These are phyloP conservation scores for Larimichthys crocea DNA, from an alignment of 2,113 vertebrate species.

Conservation along the genomic window DNA sequence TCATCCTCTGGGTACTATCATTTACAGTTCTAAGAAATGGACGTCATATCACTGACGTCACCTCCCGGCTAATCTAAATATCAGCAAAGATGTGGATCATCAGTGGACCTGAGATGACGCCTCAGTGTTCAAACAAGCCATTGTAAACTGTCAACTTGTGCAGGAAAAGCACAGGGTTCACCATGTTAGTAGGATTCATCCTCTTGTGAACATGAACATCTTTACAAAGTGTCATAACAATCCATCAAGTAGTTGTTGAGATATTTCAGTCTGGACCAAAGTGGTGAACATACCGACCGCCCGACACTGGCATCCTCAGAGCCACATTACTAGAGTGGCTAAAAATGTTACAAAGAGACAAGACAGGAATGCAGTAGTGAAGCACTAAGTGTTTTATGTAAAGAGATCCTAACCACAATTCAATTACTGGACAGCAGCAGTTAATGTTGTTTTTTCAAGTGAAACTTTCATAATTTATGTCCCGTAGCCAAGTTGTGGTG, in stretches of 20 bases:
- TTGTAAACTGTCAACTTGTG: background rate
- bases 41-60: too few relatives aligned
- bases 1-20: background rate
- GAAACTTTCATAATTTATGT: constrained; percentile 37
- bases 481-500: constrained; percentile 40
- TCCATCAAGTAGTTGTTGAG: background rate
- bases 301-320: background rate
- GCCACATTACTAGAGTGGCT: too few relatives aligned
- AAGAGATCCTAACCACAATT: constrained; percentile 51
- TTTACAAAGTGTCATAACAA: background rate
- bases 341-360: constrained; percentile 13
- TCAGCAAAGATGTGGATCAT: too few relatives aligned
- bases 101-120: too few relatives aligned
- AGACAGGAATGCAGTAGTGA: constrained; percentile 6
- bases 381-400: constrained; percentile 25
- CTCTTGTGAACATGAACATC: background rate
- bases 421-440: constrained; percentile 44
- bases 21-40: too few relatives aligned
- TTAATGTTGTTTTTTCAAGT: constrained; percentile 38
- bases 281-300: too few relatives aligned
- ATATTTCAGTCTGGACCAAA: background rate
- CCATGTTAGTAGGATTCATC: background rate
- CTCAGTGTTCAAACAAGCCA: too few relatives aligned
- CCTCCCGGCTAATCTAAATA: too few relatives aligned
- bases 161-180: background rate